Conservation (phyloP, 2,113 vertebrate species). For the Sitta europaea region DNA sequence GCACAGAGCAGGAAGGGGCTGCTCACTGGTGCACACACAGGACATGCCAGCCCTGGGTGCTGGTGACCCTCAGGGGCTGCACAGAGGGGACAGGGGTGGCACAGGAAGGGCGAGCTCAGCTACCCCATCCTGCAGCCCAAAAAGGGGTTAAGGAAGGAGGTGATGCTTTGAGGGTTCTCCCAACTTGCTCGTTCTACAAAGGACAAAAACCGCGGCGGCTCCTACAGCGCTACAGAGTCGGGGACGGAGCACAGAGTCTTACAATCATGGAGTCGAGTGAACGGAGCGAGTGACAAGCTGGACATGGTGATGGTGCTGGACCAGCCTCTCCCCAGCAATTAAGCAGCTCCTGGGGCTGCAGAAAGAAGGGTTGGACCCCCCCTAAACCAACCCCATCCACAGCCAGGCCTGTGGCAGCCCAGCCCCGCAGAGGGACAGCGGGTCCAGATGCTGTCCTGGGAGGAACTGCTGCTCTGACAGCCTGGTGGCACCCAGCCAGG, state of each 20-base stretch:
- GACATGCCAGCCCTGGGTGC: not conserved
- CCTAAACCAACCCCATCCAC: not conserved
- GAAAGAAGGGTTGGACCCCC: not conserved
- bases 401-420: not conserved
- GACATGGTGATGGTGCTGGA: not conserved
- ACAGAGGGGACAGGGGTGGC: not conserved
- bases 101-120: not conserved
- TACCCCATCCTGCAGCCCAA: not conserved
- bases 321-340: not conserved
- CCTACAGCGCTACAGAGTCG: not conserved
- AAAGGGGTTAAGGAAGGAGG: not conserved
- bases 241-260: conserved; percentile 16
- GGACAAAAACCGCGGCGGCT: not conserved
- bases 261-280: conserved; percentile 16
- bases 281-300: not conserved
- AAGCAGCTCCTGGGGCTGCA: not conserved
- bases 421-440: not conserved
- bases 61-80: not conserved
- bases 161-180: not conserved
- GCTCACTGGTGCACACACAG: rapidly evolving
- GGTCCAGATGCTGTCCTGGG: not conserved
- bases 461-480: not conserved
- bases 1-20: not conserved
- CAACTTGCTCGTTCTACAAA: not conserved
- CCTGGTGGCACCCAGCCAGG: not conserved